phyloP scores from a whole-genome alignment of 2,113 vertebrate genomes.

The Tympanuchus pallidicinctus region DNA sequence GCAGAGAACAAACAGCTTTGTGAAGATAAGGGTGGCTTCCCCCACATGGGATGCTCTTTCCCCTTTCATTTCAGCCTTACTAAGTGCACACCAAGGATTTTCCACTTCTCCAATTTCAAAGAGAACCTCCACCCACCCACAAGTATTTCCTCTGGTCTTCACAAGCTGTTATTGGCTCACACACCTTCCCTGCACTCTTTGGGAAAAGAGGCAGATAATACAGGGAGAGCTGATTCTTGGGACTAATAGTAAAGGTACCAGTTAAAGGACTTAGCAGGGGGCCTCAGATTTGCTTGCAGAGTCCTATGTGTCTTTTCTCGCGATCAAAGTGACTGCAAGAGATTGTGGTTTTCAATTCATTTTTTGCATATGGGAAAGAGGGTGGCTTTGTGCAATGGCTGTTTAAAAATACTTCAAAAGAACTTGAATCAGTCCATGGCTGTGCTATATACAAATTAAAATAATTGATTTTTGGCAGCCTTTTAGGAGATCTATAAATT shows the following conservation, averaged over 20 bases:
- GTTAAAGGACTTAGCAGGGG: neutral
- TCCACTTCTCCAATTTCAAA: neutral
- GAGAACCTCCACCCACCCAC: neutral
- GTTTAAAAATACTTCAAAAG: constrained; percentile 73
- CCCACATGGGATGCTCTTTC: neutral
- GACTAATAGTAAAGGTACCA: neutral
- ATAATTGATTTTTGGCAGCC: constrained; percentile 74
- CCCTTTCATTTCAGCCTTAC: neutral
- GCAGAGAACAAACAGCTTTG: neutral
- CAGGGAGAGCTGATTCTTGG: neutral
- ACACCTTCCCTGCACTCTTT: neutral
- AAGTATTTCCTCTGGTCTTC: neutral
- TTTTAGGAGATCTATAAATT: constrained; percentile 72
- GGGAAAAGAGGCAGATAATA: neutral
- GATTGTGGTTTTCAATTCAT: constrained; percentile 43
- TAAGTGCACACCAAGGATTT: neutral
- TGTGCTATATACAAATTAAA: constrained; percentile 72
- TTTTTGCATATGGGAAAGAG: constrained; percentile 29
- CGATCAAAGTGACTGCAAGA: constrained; percentile 31
- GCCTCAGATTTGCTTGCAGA: constrained; percentile 24
- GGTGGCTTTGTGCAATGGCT: constrained; percentile 60
- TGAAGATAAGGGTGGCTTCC: neutral
- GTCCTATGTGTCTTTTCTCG: neutral
- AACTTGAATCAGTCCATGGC: constrained; percentile 60
- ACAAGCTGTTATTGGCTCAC: neutral